A percentile compares a stretch with the other conserved stretches of the same genome.
phyloP scores from a whole-genome alignment of 2,113 vertebrate genomes.

The Turdus rufiventris region DNA sequence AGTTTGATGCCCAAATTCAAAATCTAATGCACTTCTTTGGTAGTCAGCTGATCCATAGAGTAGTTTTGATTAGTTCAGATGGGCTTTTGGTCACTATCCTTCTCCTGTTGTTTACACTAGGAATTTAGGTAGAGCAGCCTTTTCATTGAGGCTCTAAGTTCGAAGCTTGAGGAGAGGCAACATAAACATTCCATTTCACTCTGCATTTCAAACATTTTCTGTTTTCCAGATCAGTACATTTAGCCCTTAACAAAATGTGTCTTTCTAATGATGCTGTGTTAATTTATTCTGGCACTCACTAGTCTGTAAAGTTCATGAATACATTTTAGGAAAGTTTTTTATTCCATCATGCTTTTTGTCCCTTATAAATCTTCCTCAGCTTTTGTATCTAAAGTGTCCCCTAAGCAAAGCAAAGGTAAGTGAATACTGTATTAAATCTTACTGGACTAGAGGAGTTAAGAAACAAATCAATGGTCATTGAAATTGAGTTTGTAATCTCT shows the following conservation, averaged over 20 bases:
- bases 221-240: not conserved
- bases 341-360: not conserved
- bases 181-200: not conserved
- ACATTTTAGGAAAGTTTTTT: not conserved
- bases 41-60: not conserved
- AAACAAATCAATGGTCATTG: not conserved
- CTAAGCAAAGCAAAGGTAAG: not conserved
- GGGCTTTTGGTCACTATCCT: not conserved
- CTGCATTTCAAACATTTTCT: not conserved
- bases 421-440: not conserved
- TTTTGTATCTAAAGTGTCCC: not conserved
- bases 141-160: not conserved
- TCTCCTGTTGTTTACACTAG: not conserved
- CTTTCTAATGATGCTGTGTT: not conserved
- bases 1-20: not conserved
- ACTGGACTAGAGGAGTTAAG: not conserved
- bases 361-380: not conserved
- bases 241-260: not conserved
- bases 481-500: not conserved
- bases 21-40: not conserved
- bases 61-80: not conserved
- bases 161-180: not conserved
- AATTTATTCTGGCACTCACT: not conserved
- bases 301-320: not conserved
- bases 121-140: not conserved